Evolutionary conservation across 1,140 invertebrate genomes (phyloP).

Genomic region (Scaptomyza hsui): DNA sequence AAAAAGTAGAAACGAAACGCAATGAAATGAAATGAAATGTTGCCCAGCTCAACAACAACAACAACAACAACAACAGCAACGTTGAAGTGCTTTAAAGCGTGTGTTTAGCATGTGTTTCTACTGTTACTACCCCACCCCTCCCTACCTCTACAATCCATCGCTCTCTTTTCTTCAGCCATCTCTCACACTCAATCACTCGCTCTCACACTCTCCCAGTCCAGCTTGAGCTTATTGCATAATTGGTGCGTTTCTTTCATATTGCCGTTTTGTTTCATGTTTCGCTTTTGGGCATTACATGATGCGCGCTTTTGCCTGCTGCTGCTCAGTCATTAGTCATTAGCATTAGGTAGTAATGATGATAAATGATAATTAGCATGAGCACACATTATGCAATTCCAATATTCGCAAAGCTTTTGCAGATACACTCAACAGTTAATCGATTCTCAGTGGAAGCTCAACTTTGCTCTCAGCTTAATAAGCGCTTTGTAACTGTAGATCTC

Average conservation of each 20-base stretch:
- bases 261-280: constrained; percentile 33
- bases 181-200: constrained; percentile 9
- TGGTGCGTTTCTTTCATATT: constrained; percentile 58
- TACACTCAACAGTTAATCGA: constrained; percentile 3
- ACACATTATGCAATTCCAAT: constrained; percentile 66
- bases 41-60: constrained; percentile 9
- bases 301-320: constrained; percentile 27
- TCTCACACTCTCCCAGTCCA: constrained; percentile 3
- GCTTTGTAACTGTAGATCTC: neutral
- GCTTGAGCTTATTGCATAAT: constrained; percentile 48
- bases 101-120: constrained; percentile 21
- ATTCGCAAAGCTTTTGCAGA: constrained; percentile 48
- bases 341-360: constrained; percentile 41
- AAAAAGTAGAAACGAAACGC: constrained; percentile 34
- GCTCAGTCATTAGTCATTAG: constrained; percentile 56
- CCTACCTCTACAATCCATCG: neutral
- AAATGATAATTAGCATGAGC: constrained; percentile 42
- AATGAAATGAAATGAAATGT: constrained; percentile 16
- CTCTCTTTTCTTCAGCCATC: neutral
- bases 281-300: constrained; percentile 67
- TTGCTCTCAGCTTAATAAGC: neutral
- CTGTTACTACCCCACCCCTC: neutral
- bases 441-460: constrained; percentile 1
- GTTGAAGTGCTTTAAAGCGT: constrained; percentile 25
- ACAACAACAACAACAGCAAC: neutral